Conservation (phyloP, 2,113 vertebrate genomes). For the Trochalopteron elliotii region DNA sequence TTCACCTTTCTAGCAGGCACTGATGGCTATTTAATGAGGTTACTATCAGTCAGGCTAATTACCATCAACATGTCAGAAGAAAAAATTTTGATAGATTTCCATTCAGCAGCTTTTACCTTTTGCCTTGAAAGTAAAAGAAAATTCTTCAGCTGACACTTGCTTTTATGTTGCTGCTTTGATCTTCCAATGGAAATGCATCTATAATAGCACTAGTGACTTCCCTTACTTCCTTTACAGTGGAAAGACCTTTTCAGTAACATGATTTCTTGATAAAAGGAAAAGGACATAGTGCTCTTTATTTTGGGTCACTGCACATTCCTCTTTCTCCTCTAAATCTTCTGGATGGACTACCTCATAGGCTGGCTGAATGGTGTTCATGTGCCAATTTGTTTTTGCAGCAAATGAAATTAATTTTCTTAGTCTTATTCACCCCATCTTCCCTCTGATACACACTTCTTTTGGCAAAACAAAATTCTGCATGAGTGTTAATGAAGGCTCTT, state of each 20-base stretch:
- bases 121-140: background rate
- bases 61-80: background rate
- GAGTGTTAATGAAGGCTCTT: background rate
- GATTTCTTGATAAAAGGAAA: background rate
- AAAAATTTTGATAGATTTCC: background rate
- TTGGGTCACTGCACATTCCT: background rate
- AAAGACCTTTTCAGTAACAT: background rate
- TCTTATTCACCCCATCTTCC: background rate
- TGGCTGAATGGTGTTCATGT: background rate
- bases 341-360: background rate
- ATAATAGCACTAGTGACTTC: background rate
- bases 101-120: background rate
- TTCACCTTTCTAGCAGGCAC: background rate
- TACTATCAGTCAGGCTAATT: background rate
- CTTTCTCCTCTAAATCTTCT: background rate
- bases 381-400: background rate
- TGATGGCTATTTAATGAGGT: background rate
- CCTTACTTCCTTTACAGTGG: background rate
- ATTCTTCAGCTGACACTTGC: background rate
- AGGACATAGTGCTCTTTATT: background rate
- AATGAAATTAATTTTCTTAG: background rate
- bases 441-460: background rate
- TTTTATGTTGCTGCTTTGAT: slow-evolving; percentile 41
- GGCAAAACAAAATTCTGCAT: background rate
- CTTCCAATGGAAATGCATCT: background rate